phyloP scores from a whole-genome alignment of 2,888 invertebrate species.

The Caenorhabditis panamensis region DNA sequence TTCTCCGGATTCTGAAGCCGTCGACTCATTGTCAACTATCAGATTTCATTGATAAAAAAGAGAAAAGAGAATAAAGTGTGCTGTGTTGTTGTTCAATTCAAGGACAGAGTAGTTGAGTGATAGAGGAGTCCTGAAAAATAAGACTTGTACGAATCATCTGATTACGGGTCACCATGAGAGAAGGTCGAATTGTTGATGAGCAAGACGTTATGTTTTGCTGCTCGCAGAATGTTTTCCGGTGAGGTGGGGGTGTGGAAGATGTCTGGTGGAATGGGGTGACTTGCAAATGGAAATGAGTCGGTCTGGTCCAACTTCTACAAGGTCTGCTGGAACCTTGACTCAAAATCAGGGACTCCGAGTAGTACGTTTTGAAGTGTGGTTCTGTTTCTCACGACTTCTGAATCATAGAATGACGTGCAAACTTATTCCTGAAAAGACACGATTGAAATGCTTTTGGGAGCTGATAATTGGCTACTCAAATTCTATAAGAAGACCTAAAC shows the following conservation, averaged over 20 bases:
- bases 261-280: background rate
- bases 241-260: conserved; percentile 1
- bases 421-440: too few species aligned
- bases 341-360: too few species aligned
- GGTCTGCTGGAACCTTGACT: too few species aligned
- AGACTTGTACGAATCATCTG: background rate
- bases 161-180: conserved; percentile 27
- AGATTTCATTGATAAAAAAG: background rate
- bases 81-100: conserved; percentile 16
- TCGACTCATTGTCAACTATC: conserved; percentile 16
- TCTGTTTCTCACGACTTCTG: too few species aligned
- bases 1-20: conserved; percentile 39
- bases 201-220: conserved; percentile 8
- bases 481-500: too few species aligned
- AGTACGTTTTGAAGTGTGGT: too few species aligned
- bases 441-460: too few species aligned
- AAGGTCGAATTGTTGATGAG: conserved; percentile 31
- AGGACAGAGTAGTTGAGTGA: background rate
- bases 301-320: too few species aligned
- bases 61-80: conserved; percentile 8
- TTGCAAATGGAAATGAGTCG: too few species aligned
- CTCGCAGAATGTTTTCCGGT: background rate
- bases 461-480: too few species aligned
- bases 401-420: too few species aligned
- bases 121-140: background rate